Evolutionary conservation across 2,888 invertebrate species (phyloP), one percentile per base, ranked within the genome.

Genomic region (Boloria selene): DNA sequence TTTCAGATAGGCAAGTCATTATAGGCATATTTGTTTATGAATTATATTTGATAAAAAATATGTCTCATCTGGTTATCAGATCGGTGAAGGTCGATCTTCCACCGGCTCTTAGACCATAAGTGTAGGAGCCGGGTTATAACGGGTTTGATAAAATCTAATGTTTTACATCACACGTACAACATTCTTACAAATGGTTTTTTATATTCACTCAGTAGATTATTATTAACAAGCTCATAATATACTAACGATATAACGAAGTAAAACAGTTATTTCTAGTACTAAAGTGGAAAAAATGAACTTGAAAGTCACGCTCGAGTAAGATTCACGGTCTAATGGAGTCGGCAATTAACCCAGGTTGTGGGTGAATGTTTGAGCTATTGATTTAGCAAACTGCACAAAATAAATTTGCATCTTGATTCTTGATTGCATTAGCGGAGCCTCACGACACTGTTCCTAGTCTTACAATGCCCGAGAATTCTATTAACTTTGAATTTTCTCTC

Each of bases 361-460:
- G 55, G 59, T 50, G 38, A 60, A 52, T 65, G 64, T 62, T 69
- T 65, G 68, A 66, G 64, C 59, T 74, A 74, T 74, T 71, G 69
- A 71, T 72, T 68, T 61, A 65, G 64, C 62, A 68, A 74, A 72
- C 71, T 72, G 71, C 64, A 55, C 70, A 67, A 64, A 65, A 66
- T 61, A 66, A 52, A 73, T 71, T 73, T 73, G 67, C 72, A 74
- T 70, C 67, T 70, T 70, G 68, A 73, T 69, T 72, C 60, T 70
- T 70, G 67, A 73, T 69, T 72, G 60, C 65, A 68, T 71, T 69
- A 68, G 2, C 64, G 42, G 58, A 69, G 16, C 18, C 22, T 68
- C 64, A 59, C n/a, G 31, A 17, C 38, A 45, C 7, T 16, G 56
- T 45, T 47, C 13, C 14, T 49, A 18, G 47, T 58, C 10, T 59